Evolutionary conservation across 2,797 vertebrate genomes (phyloP).

Genomic region (Menidia menidia): DNA sequence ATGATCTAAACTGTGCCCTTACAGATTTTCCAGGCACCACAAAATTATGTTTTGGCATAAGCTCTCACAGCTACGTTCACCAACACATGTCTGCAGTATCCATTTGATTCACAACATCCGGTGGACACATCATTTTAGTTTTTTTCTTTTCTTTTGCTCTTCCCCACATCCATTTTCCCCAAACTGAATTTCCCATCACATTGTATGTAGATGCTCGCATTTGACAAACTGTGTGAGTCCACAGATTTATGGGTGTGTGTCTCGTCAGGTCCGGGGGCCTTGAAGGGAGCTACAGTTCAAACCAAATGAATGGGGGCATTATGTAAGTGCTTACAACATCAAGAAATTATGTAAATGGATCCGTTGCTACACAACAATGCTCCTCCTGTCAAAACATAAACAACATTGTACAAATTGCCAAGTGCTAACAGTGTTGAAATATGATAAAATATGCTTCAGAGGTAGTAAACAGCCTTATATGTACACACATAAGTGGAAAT

Average conservation of each 20-base stretch:
- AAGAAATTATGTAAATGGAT: slow-evolving; percentile 84
- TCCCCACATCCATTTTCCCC: slow-evolving; percentile 9
- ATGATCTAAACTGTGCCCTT: slow-evolving; percentile 64
- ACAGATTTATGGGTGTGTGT: slow-evolving; percentile 57
- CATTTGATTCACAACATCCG: slow-evolving; percentile 26
- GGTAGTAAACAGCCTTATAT: slow-evolving; percentile 49
- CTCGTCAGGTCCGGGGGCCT: slow-evolving; percentile 71
- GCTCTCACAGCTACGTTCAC: slow-evolving; percentile 23
- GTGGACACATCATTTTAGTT: background rate
- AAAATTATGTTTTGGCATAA: slow-evolving; percentile 50
- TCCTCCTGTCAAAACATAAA: slow-evolving; percentile 83
- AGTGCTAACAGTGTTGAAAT: slow-evolving; percentile 59
- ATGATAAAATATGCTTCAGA: slow-evolving; percentile 48
- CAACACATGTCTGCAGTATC: slow-evolving; percentile 22
- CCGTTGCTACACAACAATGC: slow-evolving; percentile 83
- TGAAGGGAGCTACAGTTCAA: slow-evolving; percentile 74
- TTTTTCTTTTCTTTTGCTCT: background rate
- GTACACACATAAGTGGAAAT: slow-evolving; percentile 42
- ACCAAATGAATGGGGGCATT: slow-evolving; percentile 80
- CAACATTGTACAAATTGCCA: slow-evolving; percentile 72
- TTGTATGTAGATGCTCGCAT: slow-evolving; percentile 8
- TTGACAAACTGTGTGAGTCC: slow-evolving; percentile 17
- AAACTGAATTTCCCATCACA: slow-evolving; percentile 1
- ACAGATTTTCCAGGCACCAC: slow-evolving; percentile 55
- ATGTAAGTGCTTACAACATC: slow-evolving; percentile 83